Evolutionary conservation across 2,113 vertebrate species (phyloP).

Genomic region (Cromileptes altivelis): DNA sequence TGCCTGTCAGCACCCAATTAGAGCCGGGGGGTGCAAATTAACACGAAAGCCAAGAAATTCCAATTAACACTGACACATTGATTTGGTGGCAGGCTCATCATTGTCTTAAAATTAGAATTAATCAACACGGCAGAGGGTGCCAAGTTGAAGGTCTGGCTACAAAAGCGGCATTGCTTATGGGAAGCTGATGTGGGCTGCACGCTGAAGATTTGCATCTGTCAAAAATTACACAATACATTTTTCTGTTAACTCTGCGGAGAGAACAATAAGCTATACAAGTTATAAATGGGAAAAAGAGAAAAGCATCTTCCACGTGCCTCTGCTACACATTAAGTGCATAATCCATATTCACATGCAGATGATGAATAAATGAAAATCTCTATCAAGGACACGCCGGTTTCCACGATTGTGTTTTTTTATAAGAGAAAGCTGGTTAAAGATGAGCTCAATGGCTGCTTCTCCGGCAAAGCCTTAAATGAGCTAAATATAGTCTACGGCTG

Average conservation of each 20-base stretch:
- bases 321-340: constrained; percentile 12
- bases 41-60: constrained; percentile 69
- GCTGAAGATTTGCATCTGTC: constrained; percentile 38
- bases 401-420: background rate
- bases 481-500: constrained; percentile 20
- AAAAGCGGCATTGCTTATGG: constrained; percentile 10
- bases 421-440: constrained; percentile 21
- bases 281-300: constrained; percentile 21
- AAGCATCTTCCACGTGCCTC: background rate
- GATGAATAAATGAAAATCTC: constrained; percentile 33
- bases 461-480: constrained; percentile 24
- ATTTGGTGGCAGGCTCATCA: constrained; percentile 73
- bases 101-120: constrained; percentile 80
- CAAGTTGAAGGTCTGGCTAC: constrained; percentile 56
- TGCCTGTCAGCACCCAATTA: constrained; percentile 72
- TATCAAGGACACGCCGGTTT: constrained; percentile 37
- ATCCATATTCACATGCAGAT: constrained; percentile 31
- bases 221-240: constrained; percentile 32
- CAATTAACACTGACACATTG: constrained; percentile 80
- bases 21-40: constrained; percentile 68
- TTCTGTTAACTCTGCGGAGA: constrained; percentile 34
- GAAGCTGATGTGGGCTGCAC: constrained; percentile 27
- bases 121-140: constrained; percentile 71
- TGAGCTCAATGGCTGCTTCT: constrained; percentile 30
- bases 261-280: constrained; percentile 24